Conservation (phyloP, 2,113 vertebrate genomes). For the Centropristis striata region DNA sequence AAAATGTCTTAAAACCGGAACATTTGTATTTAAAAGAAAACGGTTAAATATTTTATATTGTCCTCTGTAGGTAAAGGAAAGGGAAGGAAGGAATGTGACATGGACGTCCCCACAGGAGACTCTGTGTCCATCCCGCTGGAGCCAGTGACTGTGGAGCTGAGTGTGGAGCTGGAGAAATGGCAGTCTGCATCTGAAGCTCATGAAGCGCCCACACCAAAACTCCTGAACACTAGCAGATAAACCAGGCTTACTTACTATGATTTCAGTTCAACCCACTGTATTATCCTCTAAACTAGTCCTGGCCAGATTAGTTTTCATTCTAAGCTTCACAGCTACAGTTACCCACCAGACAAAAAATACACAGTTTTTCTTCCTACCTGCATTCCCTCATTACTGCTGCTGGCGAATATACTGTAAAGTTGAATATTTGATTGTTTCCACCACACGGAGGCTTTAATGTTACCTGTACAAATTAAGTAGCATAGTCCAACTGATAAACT, state of each 20-base stretch:
- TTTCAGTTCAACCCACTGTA: too few relatives aligned
- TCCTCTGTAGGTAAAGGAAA: constrained; percentile 76
- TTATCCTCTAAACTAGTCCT: background rate
- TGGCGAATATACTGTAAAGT: background rate
- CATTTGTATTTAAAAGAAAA: too few relatives aligned
- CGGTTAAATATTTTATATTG: background rate
- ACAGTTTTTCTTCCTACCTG: background rate
- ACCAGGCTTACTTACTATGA: too few relatives aligned
- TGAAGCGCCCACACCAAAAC: background rate
- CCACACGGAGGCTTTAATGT: background rate
- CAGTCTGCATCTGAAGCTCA: constrained; percentile 29
- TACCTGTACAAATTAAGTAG: background rate
- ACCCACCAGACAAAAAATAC: background rate
- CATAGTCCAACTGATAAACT: too few relatives aligned
- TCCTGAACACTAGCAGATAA: too few relatives aligned
- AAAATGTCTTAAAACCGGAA: too few relatives aligned
- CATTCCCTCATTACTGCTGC: background rate
- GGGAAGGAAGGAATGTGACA: constrained; percentile 9
- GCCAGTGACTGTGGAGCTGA: constrained; percentile 85
- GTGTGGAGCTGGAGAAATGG: constrained; percentile 85
- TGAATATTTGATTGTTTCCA: background rate
- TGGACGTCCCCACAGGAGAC: background rate
- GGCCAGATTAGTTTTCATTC: background rate
- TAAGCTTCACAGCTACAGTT: background rate
- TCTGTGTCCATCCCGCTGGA: constrained; percentile 8